Evolutionary conservation across 2,113 vertebrate genomes (phyloP), one percentile per base, ranked within the genome.

Genomic region (Oncorhynchus nerka): DNA sequence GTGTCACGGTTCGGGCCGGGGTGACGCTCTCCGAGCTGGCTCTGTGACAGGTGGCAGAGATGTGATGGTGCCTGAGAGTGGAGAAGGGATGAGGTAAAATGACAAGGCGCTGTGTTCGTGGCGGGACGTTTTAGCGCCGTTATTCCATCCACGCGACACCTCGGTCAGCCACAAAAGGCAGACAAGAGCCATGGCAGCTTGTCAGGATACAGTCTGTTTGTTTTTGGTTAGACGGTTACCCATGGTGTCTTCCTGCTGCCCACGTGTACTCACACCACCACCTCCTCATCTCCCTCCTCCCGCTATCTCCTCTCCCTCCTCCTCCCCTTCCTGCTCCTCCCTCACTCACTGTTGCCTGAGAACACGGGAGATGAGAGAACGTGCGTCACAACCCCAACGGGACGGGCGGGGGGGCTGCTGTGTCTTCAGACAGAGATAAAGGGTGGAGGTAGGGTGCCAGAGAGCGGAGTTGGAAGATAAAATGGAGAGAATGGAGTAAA

Each of bases 211-310:
- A 77, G 30, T 72, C 59, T 67, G 73, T 77, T 84, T 78, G 79
- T 78, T 84, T 78, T 59, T 76, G 69, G 68, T 72, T 57, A 79
- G 71, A 67, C 28, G 69, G 68, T 72, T 65, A 79, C 69, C 67
- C 28, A 1, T 20, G 64, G 68, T 20, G 70, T 71, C 66, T 28
- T 62, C 28, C 57, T 45, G 49, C 24, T 20, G 32, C 51, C 55
- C 22, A 6, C 71, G 19, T 32, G 59, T 34, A 15, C n/a, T 22
- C 59, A 74, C 61, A 74, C 73, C 48, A 59, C 65, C 59, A 66
- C 59, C 61, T 59, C 61, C 59, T 45, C 73, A 48, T 22, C 28
- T 30, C 4, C 65, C 61, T 70, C 30, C 39, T 28, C 51, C 9
- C 68, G 39, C 39, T 9, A 45, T 45, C 39, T 57, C 70, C 67